These are phyloP conservation scores for Eurosta solidaginis DNA, from an alignment of 1,140 invertebrate species.

Conservation along the genomic window DNA sequence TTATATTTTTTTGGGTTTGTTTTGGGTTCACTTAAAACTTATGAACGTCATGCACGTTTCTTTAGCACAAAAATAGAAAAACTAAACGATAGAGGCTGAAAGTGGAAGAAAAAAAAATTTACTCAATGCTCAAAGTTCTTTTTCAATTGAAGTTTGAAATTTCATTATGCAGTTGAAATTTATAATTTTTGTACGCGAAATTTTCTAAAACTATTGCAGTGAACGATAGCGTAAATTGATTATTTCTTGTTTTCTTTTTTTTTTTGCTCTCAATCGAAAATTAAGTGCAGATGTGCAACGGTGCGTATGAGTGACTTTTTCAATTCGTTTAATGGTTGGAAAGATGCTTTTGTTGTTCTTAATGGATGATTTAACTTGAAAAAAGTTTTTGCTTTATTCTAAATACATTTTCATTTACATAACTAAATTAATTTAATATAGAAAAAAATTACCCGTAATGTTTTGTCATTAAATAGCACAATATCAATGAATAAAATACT, in stretches of 20 bases:
- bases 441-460: too few species aligned
- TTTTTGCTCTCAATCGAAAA: neutral
- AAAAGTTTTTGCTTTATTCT: neutral
- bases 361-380: neutral
- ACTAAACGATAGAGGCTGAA: neutral
- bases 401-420: too few species aligned
- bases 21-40: neutral
- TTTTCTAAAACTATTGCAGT: neutral
- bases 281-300: neutral
- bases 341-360: neutral
- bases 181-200: constrained; percentile 2
- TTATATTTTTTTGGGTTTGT: neutral
- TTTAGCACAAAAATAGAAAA: neutral
- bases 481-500: too few species aligned
- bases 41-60: neutral
- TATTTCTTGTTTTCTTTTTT: neutral
- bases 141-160: constrained; percentile 21
- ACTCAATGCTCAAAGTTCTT: neutral
- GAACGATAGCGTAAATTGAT: neutral
- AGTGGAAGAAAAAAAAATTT: neutral
- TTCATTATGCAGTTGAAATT: constrained; percentile 24
- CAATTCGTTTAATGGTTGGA: neutral
- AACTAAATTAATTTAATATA: too few species aligned
- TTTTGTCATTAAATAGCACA: too few species aligned
- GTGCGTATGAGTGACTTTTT: neutral